A percentile compares a stretch with the other conserved stretches of the same genome.
phyloP scores from a whole-genome alignment of 2,113 vertebrate genomes.

The Epinephelus moara region DNA sequence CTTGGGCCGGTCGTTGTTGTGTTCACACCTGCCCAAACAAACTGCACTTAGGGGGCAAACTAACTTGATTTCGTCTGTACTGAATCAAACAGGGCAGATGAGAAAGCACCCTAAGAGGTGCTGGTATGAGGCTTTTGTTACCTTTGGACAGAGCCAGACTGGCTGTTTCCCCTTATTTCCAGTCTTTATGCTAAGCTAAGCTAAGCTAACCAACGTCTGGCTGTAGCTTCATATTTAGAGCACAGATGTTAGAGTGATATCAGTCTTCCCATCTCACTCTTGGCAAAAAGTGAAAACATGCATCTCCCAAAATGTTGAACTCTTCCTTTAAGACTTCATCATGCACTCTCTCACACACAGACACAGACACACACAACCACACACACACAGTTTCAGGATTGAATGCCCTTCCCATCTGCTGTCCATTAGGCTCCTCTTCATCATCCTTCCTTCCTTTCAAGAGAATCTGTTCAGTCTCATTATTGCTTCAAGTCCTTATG shows the following conservation, averaged over 20 bases:
- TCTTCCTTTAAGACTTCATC: conserved; percentile 1
- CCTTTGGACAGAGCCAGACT: not conserved
- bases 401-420: conserved; percentile 49
- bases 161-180: not conserved
- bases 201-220: not conserved
- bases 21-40: too few relatives aligned
- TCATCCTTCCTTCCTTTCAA: conserved; percentile 35
- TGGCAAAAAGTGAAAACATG: not conserved
- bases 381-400: not conserved
- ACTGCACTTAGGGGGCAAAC: too few relatives aligned
- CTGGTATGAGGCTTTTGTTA: not conserved
- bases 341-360: not conserved
- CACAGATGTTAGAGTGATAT: not conserved
- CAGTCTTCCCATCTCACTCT: not conserved
- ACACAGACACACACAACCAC: conserved; percentile 12
- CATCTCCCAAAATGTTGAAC: conserved; percentile 5
- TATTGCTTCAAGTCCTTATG: conserved; percentile 56
- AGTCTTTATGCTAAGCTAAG: conserved; percentile 1
- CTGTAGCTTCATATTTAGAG: not conserved
- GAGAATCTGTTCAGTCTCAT: conserved; percentile 40
- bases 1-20: too few relatives aligned
- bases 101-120: too few relatives aligned
- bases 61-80: too few relatives aligned
- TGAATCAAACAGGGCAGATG: too few relatives aligned
- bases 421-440: conserved; percentile 49